Evolutionary conservation across 2,797 vertebrate species (phyloP).

Genomic region (Rhabdophis nuchalis): DNA sequence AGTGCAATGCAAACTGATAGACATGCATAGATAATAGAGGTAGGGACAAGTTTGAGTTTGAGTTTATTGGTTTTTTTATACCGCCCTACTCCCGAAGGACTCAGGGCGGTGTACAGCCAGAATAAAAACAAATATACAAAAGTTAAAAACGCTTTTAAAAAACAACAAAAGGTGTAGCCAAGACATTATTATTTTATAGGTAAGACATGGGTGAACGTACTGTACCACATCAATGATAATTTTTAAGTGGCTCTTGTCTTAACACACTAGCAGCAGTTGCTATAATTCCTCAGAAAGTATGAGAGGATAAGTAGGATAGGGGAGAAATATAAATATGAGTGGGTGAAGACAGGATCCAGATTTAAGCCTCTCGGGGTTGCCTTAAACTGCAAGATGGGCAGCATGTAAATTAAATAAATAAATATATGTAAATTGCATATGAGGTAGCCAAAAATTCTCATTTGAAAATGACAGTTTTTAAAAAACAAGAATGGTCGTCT

Average conservation of each 20-base stretch:
- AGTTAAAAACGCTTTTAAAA: no score
- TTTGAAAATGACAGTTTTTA: not conserved
- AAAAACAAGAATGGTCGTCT: not conserved
- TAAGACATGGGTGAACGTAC: not conserved
- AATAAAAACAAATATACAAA: no score
- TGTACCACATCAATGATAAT: not conserved
- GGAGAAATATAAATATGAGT: conserved; percentile 29
- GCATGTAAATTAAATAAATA: not conserved
- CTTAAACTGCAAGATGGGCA: not conserved
- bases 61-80: no score
- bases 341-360: not conserved
- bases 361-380: not conserved
- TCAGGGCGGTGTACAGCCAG: no score
- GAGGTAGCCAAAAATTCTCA: not conserved
- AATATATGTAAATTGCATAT: not conserved
- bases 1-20: not conserved
- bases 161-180: not conserved
- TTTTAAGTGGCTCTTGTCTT: conserved; percentile 32
- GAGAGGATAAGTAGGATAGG: not conserved
- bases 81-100: no score
- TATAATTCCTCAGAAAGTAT: not conserved
- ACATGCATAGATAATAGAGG: not conserved
- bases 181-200: not conserved
- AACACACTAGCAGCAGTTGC: conserved; percentile 5
- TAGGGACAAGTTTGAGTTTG: no score